phyloP scores from a whole-genome alignment of 2,113 vertebrate genomes.

The Meles meles region DNA sequence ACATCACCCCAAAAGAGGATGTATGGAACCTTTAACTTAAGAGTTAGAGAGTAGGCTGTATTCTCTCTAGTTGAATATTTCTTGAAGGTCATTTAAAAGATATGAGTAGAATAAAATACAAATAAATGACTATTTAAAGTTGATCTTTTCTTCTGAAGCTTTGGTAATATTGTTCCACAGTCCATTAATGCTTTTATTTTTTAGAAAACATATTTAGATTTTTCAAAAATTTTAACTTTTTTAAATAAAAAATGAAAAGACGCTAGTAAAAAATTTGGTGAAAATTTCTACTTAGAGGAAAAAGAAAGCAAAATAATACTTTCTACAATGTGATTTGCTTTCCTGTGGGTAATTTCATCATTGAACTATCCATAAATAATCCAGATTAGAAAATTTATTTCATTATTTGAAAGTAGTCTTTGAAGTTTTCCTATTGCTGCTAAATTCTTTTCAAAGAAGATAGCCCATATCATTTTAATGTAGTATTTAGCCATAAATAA shows the following conservation, averaged over 20 bases:
- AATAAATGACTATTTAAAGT: neutral
- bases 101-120: neutral
- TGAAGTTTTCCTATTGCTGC: neutral
- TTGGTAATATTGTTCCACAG: neutral
- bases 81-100: neutral
- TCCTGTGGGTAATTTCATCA: neutral
- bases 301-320: neutral
- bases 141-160: neutral
- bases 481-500: neutral
- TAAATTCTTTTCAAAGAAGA: neutral
- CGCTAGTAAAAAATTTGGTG: neutral
- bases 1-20: neutral
- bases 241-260: neutral
- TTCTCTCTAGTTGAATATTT: neutral
- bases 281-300: neutral
- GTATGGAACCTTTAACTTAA: neutral
- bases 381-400: slow-evolving; percentile 9
- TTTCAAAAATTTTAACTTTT: slow-evolving; percentile 21
- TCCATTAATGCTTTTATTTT: neutral
- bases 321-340: neutral
- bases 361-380: neutral
- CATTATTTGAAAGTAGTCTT: neutral
- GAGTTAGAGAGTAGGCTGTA: neutral
- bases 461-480: neutral
- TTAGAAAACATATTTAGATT: neutral